Evolutionary conservation across 1,140 invertebrate genomes (phyloP), one percentile per base, ranked within the genome.

Genomic region (Listronotus bonariensis): DNA sequence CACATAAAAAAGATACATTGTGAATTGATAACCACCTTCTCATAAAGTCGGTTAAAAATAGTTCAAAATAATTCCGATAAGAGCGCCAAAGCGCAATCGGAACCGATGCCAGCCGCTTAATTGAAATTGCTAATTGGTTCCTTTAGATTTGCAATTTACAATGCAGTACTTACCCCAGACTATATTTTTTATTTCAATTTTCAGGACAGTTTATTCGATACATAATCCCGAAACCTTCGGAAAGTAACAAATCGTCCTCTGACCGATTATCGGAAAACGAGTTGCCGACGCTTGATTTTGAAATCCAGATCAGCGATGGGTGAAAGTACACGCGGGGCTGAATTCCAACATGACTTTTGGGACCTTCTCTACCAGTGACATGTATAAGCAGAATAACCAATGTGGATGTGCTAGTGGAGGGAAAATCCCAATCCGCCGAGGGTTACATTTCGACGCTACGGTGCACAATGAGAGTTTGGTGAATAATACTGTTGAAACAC

Each of bases 181-280:
- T n/a, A n/a, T n/a, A n/a, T n/a, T n/a, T n/a, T n/a, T n/a, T n/a
- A n/a, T n/a, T n/a, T n/a, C n/a, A n/a, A n/a, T 31, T 71, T 69
- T 48, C 56, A 72, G 70, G 68, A 68, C 53, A 72, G 62, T 49
- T 43, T 72, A 9, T 72, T 72, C 40, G 71, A 72, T 18, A 54
- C 40, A n/a, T n/a, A 1, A 38, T 61, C 8, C 51, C 65, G 10
- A 66, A 61, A 57, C 12, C 43, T 20, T 32, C 45, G 12, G 53
- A 57, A 9, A 42, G 34, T 15, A 15, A 9, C 14, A 61, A 56
- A 18, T 59, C 56, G n/a, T n/a, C 64, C 64, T 36, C 15, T 55
- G 31, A 36, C 51, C 4, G 53, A 63, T 31, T 70, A 70, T 42
- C 18, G 49, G 3, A 68, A 66, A 58, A 62, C 61, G 1, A 68